A percentile compares a stretch with the other conserved stretches of the same genome.
These are phyloP conservation scores for Eulemur albifrons DNA, from an alignment of 2,797 vertebrate species.

Conservation along the genomic window DNA sequence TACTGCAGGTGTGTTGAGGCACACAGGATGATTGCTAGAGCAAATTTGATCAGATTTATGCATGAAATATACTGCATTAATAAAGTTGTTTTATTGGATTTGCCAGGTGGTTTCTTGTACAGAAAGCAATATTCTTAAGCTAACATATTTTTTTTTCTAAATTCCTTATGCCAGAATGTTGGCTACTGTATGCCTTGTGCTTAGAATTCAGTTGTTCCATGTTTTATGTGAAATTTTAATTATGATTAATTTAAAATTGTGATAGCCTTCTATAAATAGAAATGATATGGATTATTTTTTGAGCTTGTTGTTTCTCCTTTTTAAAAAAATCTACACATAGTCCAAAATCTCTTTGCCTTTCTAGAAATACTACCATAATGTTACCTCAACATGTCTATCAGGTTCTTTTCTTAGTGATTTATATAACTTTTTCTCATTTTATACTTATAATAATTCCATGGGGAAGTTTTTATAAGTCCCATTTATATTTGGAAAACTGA, in stretches of 20 bases:
- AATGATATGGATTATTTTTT: neutral
- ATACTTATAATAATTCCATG: neutral
- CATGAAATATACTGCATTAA: constrained; percentile 38
- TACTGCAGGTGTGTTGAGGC: constrained; percentile 36
- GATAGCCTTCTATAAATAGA: neutral
- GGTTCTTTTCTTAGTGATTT: neutral
- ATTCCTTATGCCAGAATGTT: constrained; percentile 42
- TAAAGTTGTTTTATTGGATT: constrained; percentile 57
- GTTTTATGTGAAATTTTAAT: constrained; percentile 58
- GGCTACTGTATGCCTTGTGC: constrained; percentile 52
- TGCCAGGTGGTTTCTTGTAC: constrained; percentile 57
- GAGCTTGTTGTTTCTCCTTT: neutral
- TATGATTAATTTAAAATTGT: constrained; percentile 30
- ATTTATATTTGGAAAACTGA: neutral
- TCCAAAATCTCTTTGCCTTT: neutral
- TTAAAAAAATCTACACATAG: neutral
- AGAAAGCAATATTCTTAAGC: constrained; percentile 55
- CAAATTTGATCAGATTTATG: constrained; percentile 51
- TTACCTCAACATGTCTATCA: neutral
- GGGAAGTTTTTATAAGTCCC: neutral
- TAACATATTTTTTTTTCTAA: constrained; percentile 36
- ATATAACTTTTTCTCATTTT: neutral
- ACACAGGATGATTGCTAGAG: constrained; percentile 18
- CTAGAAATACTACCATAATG: neutral
- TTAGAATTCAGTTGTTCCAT: constrained; percentile 48